Percentiles rank a stretch among this genome's conserved stretches.
phyloP scores from a whole-genome alignment of 2,113 vertebrate species.

The Aix galericulata region DNA sequence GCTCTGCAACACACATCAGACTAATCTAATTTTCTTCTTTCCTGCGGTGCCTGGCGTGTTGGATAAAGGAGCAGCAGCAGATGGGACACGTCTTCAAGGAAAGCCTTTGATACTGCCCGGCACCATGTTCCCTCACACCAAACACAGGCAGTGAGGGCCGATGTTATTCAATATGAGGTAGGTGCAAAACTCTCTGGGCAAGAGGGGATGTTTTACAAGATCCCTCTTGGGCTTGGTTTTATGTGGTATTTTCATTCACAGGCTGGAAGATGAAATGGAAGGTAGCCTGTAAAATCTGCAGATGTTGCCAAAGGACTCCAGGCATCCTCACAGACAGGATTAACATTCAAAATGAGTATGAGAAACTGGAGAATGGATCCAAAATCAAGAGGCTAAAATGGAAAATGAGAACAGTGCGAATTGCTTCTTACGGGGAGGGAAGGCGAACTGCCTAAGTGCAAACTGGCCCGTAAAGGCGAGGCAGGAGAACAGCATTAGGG shows the following conservation, averaged over 20 bases:
- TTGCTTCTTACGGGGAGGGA: background rate
- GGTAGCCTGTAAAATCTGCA: background rate
- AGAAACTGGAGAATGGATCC: background rate
- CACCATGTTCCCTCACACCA: background rate
- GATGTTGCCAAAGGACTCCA: background rate
- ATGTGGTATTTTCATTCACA: background rate
- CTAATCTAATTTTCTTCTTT: conserved; percentile 19
- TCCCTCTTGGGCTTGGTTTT: background rate
- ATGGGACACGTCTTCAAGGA: background rate
- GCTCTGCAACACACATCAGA: background rate
- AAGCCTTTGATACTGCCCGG: background rate
- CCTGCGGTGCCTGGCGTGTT: background rate
- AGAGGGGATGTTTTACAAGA: background rate
- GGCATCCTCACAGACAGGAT: background rate
- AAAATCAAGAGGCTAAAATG: background rate
- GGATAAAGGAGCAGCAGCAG: conserved; percentile 14
- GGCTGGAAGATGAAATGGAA: background rate
- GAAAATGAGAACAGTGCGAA: background rate
- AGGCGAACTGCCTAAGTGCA: background rate
- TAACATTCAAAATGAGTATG: background rate
- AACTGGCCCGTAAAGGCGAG: background rate
- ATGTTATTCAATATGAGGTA: rapidly evolving
- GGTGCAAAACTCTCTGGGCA: background rate
- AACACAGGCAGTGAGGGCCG: background rate
- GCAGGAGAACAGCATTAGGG: background rate